Conservation (phyloP, 2,888 invertebrate genomes). For the Drosophila flavopinicola region DNA sequence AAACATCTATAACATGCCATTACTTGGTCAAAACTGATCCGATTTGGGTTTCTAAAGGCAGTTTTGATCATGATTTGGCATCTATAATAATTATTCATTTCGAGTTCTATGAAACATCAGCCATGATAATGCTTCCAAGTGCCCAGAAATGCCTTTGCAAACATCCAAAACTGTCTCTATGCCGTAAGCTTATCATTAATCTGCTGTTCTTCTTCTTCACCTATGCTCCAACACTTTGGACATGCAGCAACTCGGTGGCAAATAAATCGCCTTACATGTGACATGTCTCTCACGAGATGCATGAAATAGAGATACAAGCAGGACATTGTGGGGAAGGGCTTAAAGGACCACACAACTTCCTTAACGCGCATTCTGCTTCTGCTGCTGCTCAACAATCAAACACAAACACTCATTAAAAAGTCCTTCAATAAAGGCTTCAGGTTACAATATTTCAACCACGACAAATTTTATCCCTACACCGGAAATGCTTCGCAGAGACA, state of each 20-base stretch:
- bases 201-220: background rate
- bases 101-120: too few species aligned
- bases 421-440: conserved; percentile 71
- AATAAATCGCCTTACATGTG: conserved; percentile 15
- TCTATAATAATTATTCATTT: too few species aligned
- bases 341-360: conserved; percentile 45
- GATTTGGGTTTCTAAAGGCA: too few species aligned
- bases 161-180: background rate
- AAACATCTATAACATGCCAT: too few species aligned
- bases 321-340: background rate
- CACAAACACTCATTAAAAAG: conserved; percentile 75
- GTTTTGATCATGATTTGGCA: too few species aligned
- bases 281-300: conserved; percentile 17
- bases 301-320: background rate
- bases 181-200: background rate
- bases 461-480: conserved; percentile 60
- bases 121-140: too few species aligned
- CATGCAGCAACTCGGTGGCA: conserved; percentile 6
- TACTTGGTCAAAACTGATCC: too few species aligned
- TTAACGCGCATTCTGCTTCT: conserved; percentile 3
- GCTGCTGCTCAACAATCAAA: conserved; percentile 54
- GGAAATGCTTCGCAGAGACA: conserved; percentile 49
- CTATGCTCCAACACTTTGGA: background rate
- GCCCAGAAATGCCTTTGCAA: too few species aligned
- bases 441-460: conserved; percentile 73